Evolutionary conservation across 2,797 vertebrate genomes (phyloP).

Genomic region (Carcharodon carcharias): DNA sequence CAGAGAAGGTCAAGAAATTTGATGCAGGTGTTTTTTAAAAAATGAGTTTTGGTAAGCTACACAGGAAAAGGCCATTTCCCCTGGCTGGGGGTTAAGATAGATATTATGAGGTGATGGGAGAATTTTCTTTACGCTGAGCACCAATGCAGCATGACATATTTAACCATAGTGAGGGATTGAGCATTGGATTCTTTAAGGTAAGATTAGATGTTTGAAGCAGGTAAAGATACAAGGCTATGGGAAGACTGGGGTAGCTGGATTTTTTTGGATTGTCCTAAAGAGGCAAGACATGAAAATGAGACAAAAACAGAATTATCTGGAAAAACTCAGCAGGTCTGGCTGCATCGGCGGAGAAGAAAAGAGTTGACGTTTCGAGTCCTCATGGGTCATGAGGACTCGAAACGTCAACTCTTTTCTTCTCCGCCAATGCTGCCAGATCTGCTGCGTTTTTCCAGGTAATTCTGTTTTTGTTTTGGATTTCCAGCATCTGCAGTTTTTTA

Average conservation of each 20-base stretch:
- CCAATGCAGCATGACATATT: not conserved
- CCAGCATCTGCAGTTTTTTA: no score
- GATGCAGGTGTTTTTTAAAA: not conserved
- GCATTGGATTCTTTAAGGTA: not conserved
- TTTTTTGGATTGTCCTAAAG: not conserved
- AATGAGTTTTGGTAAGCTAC: not conserved
- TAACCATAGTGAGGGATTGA: not conserved
- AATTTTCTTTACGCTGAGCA: not conserved
- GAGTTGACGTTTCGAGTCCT: no score
- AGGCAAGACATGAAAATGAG: not conserved
- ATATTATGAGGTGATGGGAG: not conserved
- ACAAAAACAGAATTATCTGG: no score
- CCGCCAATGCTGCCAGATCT: no score
- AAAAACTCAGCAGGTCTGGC: no score
- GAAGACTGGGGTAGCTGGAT: not conserved
- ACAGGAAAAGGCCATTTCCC: not conserved
- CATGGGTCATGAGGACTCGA: no score
- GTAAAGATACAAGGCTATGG: not conserved
- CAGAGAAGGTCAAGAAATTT: not conserved
- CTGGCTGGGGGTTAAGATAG: not conserved
- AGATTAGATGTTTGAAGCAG: not conserved
- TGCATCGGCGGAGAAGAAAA: no score
- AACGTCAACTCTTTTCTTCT: no score
- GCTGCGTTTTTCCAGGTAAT: no score
- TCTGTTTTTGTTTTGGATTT: no score